These are phyloP conservation scores for Antheraea mylitta DNA, from an alignment of 1,140 invertebrate species.

Conservation along the genomic window DNA sequence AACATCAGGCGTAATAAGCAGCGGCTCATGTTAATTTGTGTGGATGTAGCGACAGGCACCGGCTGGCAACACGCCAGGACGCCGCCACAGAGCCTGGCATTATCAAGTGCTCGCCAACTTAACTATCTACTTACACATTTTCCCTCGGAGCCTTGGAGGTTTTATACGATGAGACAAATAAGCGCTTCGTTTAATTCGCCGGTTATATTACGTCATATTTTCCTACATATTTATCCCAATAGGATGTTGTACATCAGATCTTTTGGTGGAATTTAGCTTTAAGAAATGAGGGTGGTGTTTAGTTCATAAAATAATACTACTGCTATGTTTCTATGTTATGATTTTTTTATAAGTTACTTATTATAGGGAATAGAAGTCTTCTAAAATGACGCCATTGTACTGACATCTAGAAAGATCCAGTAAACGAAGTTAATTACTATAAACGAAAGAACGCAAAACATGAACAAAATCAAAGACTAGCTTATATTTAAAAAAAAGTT, in stretches of 20 bases:
- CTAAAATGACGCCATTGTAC: too few relatives aligned
- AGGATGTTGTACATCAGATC: not conserved
- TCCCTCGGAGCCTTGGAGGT: not conserved
- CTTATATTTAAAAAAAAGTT: too few relatives aligned
- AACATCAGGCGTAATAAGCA: not conserved
- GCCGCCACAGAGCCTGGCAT: constrained; percentile 3
- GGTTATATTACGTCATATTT: not conserved
- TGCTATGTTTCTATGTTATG: too few relatives aligned
- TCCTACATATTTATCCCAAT: not conserved
- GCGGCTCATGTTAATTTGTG: constrained; percentile 13
- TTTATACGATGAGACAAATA: constrained; percentile 5
- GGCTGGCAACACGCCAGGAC: constrained; percentile 10
- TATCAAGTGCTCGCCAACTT: constrained; percentile 6
- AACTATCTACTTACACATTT: constrained; percentile 1
- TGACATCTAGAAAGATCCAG: too few relatives aligned
- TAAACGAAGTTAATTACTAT: too few relatives aligned
- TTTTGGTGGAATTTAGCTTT: not conserved
- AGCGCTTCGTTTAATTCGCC: not conserved
- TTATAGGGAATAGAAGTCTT: too few relatives aligned
- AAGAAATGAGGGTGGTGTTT: too few relatives aligned
- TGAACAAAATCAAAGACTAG: too few relatives aligned
- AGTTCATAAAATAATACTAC: too few relatives aligned
- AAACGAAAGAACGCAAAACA: too few relatives aligned
- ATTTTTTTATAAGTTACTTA: too few relatives aligned
- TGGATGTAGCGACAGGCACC: constrained; percentile 1